phyloP scores from a whole-genome alignment of 2,888 invertebrate genomes.

The Heliconius sara region DNA sequence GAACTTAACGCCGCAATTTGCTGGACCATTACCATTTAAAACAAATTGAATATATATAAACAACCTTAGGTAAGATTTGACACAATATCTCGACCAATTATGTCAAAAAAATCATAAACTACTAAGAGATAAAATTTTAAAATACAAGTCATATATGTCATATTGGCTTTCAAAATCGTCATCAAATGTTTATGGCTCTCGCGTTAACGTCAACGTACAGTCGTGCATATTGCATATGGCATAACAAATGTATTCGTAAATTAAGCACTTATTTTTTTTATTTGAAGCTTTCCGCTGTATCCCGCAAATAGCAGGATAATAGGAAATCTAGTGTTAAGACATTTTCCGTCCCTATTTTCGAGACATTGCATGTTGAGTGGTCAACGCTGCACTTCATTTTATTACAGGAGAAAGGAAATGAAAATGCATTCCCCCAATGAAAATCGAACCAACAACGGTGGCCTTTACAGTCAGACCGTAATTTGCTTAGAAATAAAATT shows the following conservation, averaged over 20 bases:
- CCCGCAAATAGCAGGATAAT: neutral
- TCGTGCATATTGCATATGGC: conserved; percentile 51
- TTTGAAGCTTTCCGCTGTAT: neutral
- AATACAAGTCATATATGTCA: conserved; percentile 33
- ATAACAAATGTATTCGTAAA: conserved; percentile 57
- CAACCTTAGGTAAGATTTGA: neutral
- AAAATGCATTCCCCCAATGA: neutral
- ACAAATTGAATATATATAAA: neutral
- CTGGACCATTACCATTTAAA: neutral
- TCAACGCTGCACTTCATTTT: neutral
- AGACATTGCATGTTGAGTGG: neutral
- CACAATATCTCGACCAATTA: neutral
- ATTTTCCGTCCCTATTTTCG: neutral
- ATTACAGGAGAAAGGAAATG: neutral
- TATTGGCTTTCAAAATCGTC: conserved; percentile 39
- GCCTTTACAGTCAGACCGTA: neutral
- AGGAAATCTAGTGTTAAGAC: neutral
- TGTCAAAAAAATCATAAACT: neutral
- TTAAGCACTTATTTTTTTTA: conserved; percentile 52
- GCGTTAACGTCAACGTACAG: conserved; percentile 50
- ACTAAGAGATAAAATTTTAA: conserved; percentile 21
- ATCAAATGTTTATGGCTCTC: conserved; percentile 49
- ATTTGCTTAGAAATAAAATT: conserved; percentile 22
- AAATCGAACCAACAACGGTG: neutral
- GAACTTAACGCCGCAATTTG: no score